Conservation (phyloP, 1,140 invertebrate genomes). For the Helicoverpa armigera region DNA sequence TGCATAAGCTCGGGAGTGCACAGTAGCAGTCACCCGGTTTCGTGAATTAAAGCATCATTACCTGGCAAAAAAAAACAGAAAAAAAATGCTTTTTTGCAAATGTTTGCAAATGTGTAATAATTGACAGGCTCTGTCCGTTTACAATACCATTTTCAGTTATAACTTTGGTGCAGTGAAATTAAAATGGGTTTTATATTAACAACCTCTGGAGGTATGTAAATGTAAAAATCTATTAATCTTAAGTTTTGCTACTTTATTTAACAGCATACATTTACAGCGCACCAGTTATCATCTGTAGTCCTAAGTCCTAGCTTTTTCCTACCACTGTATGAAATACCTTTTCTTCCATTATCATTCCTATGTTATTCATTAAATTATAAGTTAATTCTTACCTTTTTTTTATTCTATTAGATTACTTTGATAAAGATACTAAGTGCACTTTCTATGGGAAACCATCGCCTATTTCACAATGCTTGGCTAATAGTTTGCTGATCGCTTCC, state of each 20-base stretch:
- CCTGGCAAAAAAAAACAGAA: no score
- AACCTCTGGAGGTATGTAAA: neutral
- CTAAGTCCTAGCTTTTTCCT: no score
- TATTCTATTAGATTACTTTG: no score
- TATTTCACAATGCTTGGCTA: constrained; percentile 3
- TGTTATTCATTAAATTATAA: no score
- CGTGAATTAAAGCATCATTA: no score
- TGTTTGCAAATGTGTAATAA: neutral
- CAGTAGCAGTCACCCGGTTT: no score
- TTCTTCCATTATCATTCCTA: no score
- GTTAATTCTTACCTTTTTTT: no score
- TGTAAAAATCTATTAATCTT: neutral
- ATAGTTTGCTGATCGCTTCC: neutral
- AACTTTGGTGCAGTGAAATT: neutral
- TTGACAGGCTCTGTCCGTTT: neutral
- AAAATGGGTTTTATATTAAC: constrained; percentile 1
- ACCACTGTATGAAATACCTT: no score
- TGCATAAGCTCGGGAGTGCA: no score
- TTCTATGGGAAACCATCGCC: neutral
- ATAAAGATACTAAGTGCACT: no score
- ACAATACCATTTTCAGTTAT: neutral
- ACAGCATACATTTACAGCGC: neutral
- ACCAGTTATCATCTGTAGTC: no score
- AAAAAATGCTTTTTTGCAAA: neutral
- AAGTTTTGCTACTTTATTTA: neutral